Conservation (phyloP, 1,140 invertebrate species). For the Steinernema feltiae region DNA sequence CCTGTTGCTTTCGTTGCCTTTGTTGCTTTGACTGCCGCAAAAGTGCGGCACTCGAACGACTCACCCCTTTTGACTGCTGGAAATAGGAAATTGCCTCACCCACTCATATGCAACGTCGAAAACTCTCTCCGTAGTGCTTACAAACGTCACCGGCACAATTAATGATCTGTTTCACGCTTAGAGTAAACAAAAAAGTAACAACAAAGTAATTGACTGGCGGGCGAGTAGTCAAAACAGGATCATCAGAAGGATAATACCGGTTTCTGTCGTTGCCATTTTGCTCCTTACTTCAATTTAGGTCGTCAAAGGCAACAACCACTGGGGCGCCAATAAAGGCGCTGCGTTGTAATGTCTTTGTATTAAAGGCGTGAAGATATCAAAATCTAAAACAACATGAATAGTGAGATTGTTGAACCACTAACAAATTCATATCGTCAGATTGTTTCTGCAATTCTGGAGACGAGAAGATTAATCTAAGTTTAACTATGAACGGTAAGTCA, state of each 20-base stretch:
- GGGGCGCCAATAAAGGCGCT: not conserved
- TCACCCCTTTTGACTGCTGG: too few relatives aligned
- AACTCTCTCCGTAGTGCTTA: too few relatives aligned
- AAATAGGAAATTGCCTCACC: too few relatives aligned
- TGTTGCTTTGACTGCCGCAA: too few relatives aligned
- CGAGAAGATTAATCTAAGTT: too few relatives aligned
- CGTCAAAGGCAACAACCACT: not conserved
- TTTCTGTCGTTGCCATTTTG: not conserved
- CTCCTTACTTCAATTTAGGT: not conserved
- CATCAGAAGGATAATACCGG: constrained; percentile 2
- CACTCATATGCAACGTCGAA: too few relatives aligned
- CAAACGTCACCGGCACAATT: not conserved
- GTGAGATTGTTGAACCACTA: not conserved
- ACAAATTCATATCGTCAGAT: not conserved
- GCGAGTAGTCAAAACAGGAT: not conserved
- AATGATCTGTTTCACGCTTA: not conserved
- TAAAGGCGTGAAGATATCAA: not conserved
- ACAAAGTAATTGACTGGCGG: not conserved
- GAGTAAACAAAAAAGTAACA: constrained; percentile 6
- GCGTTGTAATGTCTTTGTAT: constrained; percentile 6
- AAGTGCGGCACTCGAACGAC: too few relatives aligned
- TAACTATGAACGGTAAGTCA: not conserved
- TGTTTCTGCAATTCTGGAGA: not conserved
- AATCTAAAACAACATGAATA: not conserved
- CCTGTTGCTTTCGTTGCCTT: too few relatives aligned